Percentiles rank a stretch among this genome's conserved stretches.
Conservation (phyloP, 92 coral and sea anemone species). For the Anthopleura xanthogrammica region DNA sequence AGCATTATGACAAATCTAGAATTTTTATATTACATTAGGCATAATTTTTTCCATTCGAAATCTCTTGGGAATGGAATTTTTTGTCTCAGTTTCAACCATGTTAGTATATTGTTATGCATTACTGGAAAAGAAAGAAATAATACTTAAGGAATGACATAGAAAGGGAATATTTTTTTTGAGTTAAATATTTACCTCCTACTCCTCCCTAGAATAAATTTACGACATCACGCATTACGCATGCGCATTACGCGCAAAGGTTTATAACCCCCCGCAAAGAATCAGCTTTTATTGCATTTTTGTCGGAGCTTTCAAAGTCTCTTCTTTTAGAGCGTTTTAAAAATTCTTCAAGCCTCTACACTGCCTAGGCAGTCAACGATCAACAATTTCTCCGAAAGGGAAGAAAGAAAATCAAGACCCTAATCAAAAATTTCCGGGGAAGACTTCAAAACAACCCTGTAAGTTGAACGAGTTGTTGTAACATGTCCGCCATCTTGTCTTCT, state of each 20-base stretch:
- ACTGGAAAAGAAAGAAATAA: no score
- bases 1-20: no score
- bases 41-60: no score
- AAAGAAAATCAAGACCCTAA: constrained; percentile 82
- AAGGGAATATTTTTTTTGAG: no score
- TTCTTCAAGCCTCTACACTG: constrained; percentile 47
- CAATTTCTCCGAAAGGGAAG: constrained; percentile 95
- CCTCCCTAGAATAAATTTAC: no score
- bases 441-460: constrained; percentile 85
- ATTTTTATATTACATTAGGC: no score
- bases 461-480: neutral
- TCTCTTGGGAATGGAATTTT: no score
- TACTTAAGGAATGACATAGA: no score
- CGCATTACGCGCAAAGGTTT: neutral
- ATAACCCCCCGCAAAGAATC: constrained; percentile 21
- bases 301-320: neutral
- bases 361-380: constrained; percentile 85
- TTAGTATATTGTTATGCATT: no score
- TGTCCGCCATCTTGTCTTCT: constrained; percentile 30
- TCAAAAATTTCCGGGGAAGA: constrained; percentile 85
- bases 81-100: no score
- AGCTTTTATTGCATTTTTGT: constrained; percentile 8
- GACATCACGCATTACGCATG: neutral
- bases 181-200: no score
- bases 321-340: constrained; percentile 6